Evolutionary conservation across 2,113 vertebrate species (phyloP), one percentile per base, ranked within the genome.

Genomic region (Pseudolaguvia tuberculata): DNA sequence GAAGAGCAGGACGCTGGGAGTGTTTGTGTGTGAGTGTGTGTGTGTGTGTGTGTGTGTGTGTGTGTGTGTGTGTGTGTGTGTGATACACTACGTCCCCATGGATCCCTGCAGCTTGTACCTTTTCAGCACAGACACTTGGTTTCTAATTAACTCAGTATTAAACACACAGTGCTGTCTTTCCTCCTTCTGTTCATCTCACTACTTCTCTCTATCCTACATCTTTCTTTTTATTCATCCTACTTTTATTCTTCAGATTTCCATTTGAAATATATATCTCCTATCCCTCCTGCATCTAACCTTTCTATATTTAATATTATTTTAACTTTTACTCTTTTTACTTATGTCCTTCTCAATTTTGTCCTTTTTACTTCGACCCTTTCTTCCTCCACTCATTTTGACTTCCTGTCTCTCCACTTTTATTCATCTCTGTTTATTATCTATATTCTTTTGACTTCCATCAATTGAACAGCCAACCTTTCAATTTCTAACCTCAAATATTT

Each of bases 1-100:
- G 66, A 48, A 47, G 66, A 68, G 72, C 45, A 63, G 70, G 57
- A 74, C 25, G 3, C 65, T 76, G 69, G 61, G 59, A 8, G 47
- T 55, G 3, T 70, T 5, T 14, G 18, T 18, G 52, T 17, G 52
- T 55, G 7, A 20, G 15, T 55, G 52, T 55, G 52, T 17, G 53
- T 23, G n/a, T 23, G 53, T 1, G 53, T 56, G 12, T 21, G 53
- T 17, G 53, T 17, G 53, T 17, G 12, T 17, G 53, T 17, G 53
- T 17, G 53, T 56, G 20, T 42, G 39, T 42, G 39, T 42, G 20
- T 42, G 39, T 42, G 39, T 42, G 42, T 66, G 42, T 12, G 63
- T 45, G 10, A 45, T 7, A 66, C 23, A 23, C 4, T 9, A 3
- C 4, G 63, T 66, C 63, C 63, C 63, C 45, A 27, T 20, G 63